Conservation (phyloP, 2,113 vertebrate species). For the Chiloscyllium plagiosum region DNA sequence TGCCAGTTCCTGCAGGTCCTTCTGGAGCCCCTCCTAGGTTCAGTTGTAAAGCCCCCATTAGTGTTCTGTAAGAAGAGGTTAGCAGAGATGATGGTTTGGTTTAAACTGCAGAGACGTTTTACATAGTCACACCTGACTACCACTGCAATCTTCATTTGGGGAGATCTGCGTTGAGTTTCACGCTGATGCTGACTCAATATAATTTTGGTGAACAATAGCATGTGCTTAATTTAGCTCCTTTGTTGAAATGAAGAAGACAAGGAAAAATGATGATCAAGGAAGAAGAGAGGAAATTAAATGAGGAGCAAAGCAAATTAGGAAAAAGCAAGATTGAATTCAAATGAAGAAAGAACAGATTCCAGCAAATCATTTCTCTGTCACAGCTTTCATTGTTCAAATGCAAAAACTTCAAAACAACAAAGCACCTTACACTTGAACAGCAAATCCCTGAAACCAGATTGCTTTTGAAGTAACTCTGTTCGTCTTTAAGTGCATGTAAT, state of each 20-base stretch:
- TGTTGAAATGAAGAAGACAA: neutral
- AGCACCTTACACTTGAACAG: neutral
- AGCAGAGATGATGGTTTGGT: neutral
- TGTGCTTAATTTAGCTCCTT: neutral
- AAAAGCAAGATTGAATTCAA: neutral
- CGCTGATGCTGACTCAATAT: neutral
- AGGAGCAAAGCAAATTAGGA: neutral
- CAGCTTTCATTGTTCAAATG: too few relatives aligned
- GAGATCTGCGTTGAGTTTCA: neutral
- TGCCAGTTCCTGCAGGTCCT: conserved; percentile 49
- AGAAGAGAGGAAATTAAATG: neutral
- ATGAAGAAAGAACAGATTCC: neutral
- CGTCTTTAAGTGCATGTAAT: neutral
- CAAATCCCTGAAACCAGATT: neutral
- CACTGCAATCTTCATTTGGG: neutral
- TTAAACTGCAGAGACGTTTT: neutral
- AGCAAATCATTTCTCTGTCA: neutral
- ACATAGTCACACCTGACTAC: neutral
- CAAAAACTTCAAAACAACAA: neutral
- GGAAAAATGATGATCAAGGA: neutral
- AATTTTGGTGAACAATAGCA: neutral
- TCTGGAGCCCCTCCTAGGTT: conserved; percentile 56
- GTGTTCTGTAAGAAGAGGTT: conserved; percentile 57
- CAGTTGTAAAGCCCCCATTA: conserved; percentile 57
- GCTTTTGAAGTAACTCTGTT: neutral